Evolutionary conservation across 2,113 vertebrate species (phyloP).

Genomic region (Hystrix cristata): DNA sequence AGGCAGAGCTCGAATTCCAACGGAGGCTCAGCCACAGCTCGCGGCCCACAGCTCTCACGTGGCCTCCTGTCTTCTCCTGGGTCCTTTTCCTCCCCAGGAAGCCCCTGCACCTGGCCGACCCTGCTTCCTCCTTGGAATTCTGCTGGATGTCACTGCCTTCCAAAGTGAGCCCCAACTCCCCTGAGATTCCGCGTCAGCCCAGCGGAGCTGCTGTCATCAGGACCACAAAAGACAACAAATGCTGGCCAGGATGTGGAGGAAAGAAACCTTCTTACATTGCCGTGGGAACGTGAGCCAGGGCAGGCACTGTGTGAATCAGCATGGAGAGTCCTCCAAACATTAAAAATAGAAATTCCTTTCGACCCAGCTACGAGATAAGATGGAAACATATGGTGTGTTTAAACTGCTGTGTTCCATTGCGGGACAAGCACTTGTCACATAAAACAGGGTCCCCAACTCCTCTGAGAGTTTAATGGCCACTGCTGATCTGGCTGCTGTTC

Average conservation of each 20-base stretch:
- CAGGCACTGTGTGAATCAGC: neutral
- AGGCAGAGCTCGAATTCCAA: neutral
- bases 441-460: too few relatives aligned
- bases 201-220: neutral
- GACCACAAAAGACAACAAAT: neutral
- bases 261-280: neutral
- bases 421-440: too few relatives aligned
- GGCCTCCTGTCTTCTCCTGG: neutral
- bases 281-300: neutral
- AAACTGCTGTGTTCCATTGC: too few relatives aligned
- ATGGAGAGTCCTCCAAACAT: neutral
- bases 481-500: too few relatives aligned
- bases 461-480: too few relatives aligned
- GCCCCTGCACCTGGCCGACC: accelerated
- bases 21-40: neutral
- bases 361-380: neutral
- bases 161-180: neutral
- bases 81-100: neutral
- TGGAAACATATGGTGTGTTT: neutral
- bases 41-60: accelerated
- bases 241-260: neutral
- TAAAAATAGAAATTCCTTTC: too few relatives aligned
- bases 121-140: neutral
- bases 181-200: too few relatives aligned
- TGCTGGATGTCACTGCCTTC: too few relatives aligned